phyloP scores from a whole-genome alignment of 2,888 invertebrate genomes.

The Drosophila eohydei region DNA sequence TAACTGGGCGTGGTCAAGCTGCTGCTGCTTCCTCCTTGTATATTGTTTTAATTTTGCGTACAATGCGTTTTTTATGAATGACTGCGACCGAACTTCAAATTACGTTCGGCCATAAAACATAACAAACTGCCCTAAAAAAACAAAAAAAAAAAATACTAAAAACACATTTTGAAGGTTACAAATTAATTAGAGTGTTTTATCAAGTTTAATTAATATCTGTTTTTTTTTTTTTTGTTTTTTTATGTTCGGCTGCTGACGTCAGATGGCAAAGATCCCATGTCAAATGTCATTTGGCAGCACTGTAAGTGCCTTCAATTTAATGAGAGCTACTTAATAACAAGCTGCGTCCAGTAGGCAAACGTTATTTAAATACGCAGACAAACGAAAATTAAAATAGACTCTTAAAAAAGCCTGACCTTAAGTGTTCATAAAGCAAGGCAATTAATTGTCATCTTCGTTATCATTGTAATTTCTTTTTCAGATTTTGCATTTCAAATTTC shows the following conservation, averaged over 20 bases:
- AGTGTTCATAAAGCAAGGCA: not conserved
- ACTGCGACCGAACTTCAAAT: slow-evolving; percentile 50
- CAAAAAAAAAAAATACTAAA: slow-evolving; percentile 4
- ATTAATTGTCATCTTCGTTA: not conserved
- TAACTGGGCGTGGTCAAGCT: slow-evolving; percentile 6
- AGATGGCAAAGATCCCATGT: slow-evolving; percentile 42
- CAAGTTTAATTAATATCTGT: slow-evolving; percentile 49
- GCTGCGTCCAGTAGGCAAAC: not conserved
- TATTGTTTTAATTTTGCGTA: slow-evolving; percentile 27
- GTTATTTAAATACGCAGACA: not conserved
- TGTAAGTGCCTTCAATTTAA: slow-evolving; percentile 37
- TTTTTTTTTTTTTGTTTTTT: slow-evolving; percentile 1
- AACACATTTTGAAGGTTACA: slow-evolving; percentile 42
- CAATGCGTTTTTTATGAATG: slow-evolving; percentile 31
- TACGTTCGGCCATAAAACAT: slow-evolving; percentile 42
- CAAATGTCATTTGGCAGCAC: slow-evolving; percentile 48
- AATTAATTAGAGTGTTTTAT: slow-evolving; percentile 64
- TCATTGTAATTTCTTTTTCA: no score
- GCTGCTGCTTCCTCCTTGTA: not conserved
- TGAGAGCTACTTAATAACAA: slow-evolving; percentile 43
- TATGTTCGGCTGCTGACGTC: slow-evolving; percentile 40
- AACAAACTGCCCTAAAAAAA: slow-evolving; percentile 22
- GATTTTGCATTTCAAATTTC: not conserved
- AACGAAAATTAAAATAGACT: not conserved
- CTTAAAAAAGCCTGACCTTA: not conserved